Evolutionary conservation across 1,140 invertebrate genomes (phyloP).

Genomic region (Gryon sp.): DNA sequence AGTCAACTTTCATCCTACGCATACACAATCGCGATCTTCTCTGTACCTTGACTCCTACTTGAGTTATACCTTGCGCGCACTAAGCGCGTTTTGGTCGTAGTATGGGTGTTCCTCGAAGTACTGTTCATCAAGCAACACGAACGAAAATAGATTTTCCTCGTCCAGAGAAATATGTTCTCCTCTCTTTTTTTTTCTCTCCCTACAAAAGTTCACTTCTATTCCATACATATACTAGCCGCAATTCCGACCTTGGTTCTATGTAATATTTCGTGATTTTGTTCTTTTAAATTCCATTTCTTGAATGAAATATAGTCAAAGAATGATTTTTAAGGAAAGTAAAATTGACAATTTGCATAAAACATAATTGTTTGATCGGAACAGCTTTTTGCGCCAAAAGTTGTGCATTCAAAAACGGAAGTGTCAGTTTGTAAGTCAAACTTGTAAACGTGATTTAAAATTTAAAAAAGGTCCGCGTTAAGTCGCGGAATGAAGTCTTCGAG

Average conservation of each 20-base stretch:
- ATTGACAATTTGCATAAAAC: background rate
- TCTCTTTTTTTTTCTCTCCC: constrained; percentile 16
- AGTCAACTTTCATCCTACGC: constrained; percentile 51
- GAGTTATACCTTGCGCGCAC: constrained; percentile 55
- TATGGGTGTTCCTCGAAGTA: constrained; percentile 60
- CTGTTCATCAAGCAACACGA: constrained; percentile 69
- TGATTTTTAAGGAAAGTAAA: background rate
- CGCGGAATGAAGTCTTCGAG: constrained; percentile 26
- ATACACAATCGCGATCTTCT: constrained; percentile 41
- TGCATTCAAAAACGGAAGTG: constrained; percentile 35
- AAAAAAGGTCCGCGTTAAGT: constrained; percentile 34
- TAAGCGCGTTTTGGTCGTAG: constrained; percentile 53
- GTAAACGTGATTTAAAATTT: constrained; percentile 60
- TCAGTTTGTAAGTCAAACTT: constrained; percentile 57
- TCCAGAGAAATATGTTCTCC: constrained; percentile 55
- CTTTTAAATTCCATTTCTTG: no score
- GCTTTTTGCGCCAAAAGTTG: constrained; percentile 12
- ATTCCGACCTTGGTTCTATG: constrained; percentile 24
- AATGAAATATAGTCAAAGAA: no score
- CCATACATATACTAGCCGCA: constrained; percentile 50
- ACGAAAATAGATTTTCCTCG: constrained; percentile 68
- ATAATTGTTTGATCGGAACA: background rate
- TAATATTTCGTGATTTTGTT: no score
- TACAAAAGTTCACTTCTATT: constrained; percentile 48
- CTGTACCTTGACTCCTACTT: constrained; percentile 47